A percentile compares a stretch with the other conserved stretches of the same genome.
Evolutionary conservation across 2,797 vertebrate genomes (phyloP).

Genomic region (Pyrocephalus nanus): DNA sequence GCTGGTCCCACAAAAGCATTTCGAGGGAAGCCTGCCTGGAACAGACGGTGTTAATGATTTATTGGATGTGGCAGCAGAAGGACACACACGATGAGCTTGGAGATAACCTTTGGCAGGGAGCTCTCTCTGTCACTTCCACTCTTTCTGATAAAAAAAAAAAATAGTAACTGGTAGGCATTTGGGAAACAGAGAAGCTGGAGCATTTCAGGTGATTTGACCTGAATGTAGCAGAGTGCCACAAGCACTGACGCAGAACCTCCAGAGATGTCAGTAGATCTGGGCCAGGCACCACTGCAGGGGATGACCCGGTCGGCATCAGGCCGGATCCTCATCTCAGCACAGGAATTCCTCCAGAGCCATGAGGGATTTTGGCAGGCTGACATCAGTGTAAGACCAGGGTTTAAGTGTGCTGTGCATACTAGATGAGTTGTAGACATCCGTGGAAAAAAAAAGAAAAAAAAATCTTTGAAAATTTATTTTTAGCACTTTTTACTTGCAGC

Average conservation of each 20-base stretch:
- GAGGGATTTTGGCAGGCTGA: background rate
- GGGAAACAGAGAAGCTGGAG: slow-evolving; percentile 46
- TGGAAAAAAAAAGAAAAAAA: background rate
- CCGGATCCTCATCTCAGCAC: background rate
- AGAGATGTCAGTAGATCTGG: background rate
- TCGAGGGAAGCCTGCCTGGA: background rate
- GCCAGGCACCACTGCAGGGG: background rate
- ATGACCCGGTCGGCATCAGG: background rate
- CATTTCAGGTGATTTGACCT: slow-evolving; percentile 66
- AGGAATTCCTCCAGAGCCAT: slow-evolving; percentile 21
- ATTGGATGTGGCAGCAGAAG: slow-evolving; percentile 35
- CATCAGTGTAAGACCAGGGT: background rate
- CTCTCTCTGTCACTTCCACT: slow-evolving; percentile 29
- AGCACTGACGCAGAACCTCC: background rate
- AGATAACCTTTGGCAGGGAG: slow-evolving; percentile 65
- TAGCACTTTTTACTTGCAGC: background rate
- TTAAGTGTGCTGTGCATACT: slow-evolving; percentile 49
- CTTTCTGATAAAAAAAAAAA: slow-evolving; percentile 53
- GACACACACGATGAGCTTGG: slow-evolving; percentile 56
- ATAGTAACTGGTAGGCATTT: slow-evolving; percentile 51
- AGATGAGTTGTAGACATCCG: slow-evolving; percentile 41
- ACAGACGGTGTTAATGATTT: background rate
- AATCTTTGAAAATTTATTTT: background rate
- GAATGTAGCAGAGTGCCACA: slow-evolving; percentile 22
- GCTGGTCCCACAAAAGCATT: background rate